Evolutionary conservation across 2,113 vertebrate species (phyloP).

Genomic region (Numida meleagris): DNA sequence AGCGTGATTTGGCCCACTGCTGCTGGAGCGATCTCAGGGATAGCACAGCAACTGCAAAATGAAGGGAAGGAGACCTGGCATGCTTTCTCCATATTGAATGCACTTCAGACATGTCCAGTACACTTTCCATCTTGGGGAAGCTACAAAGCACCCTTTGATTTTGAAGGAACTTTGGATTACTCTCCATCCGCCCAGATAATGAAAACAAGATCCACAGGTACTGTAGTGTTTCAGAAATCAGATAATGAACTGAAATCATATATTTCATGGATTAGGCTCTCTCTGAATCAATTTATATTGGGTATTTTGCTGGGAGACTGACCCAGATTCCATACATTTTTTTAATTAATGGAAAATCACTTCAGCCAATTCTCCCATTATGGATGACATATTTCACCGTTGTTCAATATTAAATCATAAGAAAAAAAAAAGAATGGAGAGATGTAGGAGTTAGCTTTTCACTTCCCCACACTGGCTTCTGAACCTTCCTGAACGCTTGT

Average conservation of each 20-base stretch:
- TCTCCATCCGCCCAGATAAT: not conserved
- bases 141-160: not conserved
- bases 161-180: not conserved
- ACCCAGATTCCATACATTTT: conserved; percentile 48
- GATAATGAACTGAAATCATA: conserved; percentile 49
- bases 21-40: not conserved
- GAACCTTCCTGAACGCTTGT: not conserved
- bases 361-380: conserved; percentile 35
- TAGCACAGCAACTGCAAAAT: not conserved
- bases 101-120: not conserved
- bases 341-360: conserved; percentile 64
- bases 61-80: not conserved
- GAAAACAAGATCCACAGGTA: conserved; percentile 38
- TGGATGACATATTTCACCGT: conserved; percentile 9
- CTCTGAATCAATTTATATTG: conserved; percentile 36
- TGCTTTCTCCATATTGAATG: not conserved
- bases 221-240: conserved; percentile 12
- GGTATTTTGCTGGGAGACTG: conserved; percentile 42
- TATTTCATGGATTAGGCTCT: conserved; percentile 23
- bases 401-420: conserved; percentile 43
- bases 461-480: not conserved
- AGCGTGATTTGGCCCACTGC: rapidly evolving
- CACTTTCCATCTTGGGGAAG: not conserved
- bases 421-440: not conserved
- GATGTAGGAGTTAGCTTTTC: conserved; percentile 15